Evolutionary conservation across 2,113 vertebrate species (phyloP).

Genomic region (Microcebus jonahi): DNA sequence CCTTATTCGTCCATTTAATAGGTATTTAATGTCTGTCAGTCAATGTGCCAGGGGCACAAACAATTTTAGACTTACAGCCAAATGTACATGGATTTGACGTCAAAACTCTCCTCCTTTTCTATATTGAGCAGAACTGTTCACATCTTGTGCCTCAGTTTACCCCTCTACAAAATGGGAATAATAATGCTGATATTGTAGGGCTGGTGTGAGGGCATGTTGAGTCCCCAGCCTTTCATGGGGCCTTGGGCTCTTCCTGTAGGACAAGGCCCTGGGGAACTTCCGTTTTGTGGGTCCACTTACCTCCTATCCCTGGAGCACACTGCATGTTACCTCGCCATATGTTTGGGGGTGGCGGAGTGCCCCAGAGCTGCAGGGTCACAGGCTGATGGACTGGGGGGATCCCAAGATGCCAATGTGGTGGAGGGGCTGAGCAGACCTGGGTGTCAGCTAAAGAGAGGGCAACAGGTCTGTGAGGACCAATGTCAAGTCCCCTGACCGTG

Average conservation of each 20-base stretch:
- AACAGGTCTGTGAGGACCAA: neutral
- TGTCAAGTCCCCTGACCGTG: neutral
- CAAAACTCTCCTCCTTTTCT: neutral
- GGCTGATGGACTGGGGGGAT: neutral
- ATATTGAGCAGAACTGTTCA: neutral
- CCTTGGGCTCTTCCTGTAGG: neutral
- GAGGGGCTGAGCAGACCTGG: neutral
- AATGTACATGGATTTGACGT: rapidly evolving
- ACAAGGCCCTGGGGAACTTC: neutral
- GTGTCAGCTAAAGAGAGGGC: neutral
- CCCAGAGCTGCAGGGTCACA: neutral
- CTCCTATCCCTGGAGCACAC: neutral
- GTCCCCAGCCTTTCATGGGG: rapidly evolving
- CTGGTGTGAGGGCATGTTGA: neutral
- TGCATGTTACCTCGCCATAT: neutral
- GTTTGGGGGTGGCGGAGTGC: neutral
- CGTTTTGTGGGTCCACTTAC: neutral
- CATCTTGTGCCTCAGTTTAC: neutral
- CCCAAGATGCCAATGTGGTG: neutral
- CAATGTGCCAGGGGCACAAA: neutral
- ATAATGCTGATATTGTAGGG: neutral
- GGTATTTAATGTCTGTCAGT: no score
- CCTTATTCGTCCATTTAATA: neutral
- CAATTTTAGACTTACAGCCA: neutral
- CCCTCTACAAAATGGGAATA: neutral